These are phyloP conservation scores for Bombylius discolor DNA, from an alignment of 2,888 invertebrate genomes.

Conservation along the genomic window DNA sequence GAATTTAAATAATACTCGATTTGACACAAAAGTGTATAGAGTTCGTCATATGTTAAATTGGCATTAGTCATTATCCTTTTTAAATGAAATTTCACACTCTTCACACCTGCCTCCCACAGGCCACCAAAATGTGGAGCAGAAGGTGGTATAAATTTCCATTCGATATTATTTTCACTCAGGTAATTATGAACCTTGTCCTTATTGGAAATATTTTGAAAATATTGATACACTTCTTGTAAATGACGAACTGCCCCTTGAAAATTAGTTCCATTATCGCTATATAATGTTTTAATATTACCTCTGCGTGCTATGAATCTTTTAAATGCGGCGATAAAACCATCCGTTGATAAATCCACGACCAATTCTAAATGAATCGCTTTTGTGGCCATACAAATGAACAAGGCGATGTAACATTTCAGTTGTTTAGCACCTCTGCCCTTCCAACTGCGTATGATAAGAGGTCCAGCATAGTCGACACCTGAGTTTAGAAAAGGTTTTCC, in stretches of 20 bases:
- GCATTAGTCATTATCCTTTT: constrained; percentile 18
- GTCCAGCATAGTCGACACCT: constrained; percentile 17
- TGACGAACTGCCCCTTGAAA: not conserved
- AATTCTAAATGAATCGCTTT: constrained; percentile 22
- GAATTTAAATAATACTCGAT: constrained; percentile 25
- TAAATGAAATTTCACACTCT: constrained; percentile 23
- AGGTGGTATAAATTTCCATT: not conserved
- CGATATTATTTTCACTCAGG: too few relatives aligned
- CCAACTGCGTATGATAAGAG: constrained; percentile 14
- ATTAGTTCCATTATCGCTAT: constrained; percentile 17
- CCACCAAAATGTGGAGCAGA: not conserved
- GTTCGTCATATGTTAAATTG: constrained; percentile 22
- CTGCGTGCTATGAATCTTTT: constrained; percentile 19
- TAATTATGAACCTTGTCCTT: not conserved
- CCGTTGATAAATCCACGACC: constrained; percentile 17
- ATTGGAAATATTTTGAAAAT: not conserved
- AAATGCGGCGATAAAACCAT: constrained; percentile 20
- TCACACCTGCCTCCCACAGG: constrained; percentile 12
- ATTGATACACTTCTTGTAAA: not conserved
- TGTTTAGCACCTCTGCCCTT: constrained; percentile 15
- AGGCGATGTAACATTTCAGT: constrained; percentile 18
- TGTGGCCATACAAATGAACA: constrained; percentile 19
- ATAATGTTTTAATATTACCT: constrained; percentile 16
- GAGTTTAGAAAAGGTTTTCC: constrained; percentile 16
- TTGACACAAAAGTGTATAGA: constrained; percentile 21